Conservation (phyloP, 1,140 invertebrate genomes). For the Mycetomoellerius zeteki region DNA sequence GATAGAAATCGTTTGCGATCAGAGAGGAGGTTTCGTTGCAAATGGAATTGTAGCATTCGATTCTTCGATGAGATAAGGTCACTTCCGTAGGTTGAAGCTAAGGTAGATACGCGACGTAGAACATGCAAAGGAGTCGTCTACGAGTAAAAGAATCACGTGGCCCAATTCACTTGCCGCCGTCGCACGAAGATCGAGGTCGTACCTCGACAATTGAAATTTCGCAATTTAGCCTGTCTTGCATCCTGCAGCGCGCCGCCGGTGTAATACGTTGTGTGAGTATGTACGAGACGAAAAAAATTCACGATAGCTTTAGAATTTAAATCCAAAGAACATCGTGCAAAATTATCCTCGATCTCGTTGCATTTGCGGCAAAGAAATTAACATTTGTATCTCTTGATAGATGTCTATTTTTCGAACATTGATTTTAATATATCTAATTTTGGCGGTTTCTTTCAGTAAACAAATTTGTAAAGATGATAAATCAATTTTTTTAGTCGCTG, state of each 20-base stretch:
- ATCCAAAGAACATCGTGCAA: constrained; percentile 12
- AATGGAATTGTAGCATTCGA: constrained; percentile 29
- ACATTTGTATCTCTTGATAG: background rate
- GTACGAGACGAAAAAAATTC: constrained; percentile 18
- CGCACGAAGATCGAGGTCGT: constrained; percentile 75
- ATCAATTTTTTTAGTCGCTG: background rate
- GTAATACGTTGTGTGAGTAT: constrained; percentile 19
- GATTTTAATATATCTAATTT: background rate
- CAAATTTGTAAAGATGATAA: background rate
- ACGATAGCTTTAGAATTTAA: constrained; percentile 12
- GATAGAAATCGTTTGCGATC: constrained; percentile 35
- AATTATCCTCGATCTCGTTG: background rate
- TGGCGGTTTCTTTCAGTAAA: background rate
- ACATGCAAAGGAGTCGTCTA: constrained; percentile 24
- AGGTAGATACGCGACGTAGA: constrained; percentile 12
- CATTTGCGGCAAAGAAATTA: background rate
- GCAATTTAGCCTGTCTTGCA: constrained; percentile 56
- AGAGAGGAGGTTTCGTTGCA: constrained; percentile 8
- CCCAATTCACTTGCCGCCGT: constrained; percentile 57
- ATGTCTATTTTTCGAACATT: background rate
- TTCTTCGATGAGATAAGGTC: constrained; percentile 29
- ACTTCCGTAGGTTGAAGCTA: constrained; percentile 46
- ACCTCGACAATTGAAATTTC: constrained; percentile 74
- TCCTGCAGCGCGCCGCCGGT: constrained; percentile 39
- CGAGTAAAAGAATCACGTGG: constrained; percentile 48